Conservation (phyloP, 2,888 invertebrate species). For the Drosophila hawaiiensis region DNA sequence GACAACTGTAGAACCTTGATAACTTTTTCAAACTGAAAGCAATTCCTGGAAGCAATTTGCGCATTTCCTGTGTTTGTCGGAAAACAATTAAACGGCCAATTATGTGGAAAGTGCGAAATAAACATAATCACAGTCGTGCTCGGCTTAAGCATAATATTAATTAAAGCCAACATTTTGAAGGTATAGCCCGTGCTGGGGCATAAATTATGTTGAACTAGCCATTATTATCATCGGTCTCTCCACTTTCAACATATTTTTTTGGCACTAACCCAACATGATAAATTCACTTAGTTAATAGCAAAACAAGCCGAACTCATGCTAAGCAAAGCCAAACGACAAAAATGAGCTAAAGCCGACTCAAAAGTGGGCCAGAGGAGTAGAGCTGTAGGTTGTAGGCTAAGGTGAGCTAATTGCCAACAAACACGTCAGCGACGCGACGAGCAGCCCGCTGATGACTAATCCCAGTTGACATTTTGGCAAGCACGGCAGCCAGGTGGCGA, state of each 20-base stretch:
- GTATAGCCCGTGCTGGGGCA: conserved; percentile 52
- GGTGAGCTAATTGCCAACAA: conserved; percentile 59
- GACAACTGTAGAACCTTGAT: conserved; percentile 44
- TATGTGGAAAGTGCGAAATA: conserved; percentile 51
- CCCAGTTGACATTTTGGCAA: conserved; percentile 23
- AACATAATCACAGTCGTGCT: conserved; percentile 41
- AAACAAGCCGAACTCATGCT: conserved; percentile 35
- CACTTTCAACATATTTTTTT: conserved; percentile 54
- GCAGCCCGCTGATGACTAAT: conserved; percentile 45
- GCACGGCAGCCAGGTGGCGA: conserved; percentile 37
- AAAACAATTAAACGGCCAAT: conserved; percentile 67
- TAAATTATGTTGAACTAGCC: conserved; percentile 46
- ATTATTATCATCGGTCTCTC: conserved; percentile 51
- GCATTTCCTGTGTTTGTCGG: conserved; percentile 47
- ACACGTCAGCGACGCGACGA: conserved; percentile 60
- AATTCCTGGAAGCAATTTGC: conserved; percentile 61
- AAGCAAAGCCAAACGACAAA: conserved; percentile 54
- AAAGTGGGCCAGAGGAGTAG: conserved; percentile 11
- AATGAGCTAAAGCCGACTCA: conserved; percentile 36
- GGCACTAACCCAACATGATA: conserved; percentile 55
- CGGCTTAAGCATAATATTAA: conserved; percentile 31
- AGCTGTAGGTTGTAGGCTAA: conserved; percentile 44
- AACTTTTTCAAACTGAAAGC: conserved; percentile 6
- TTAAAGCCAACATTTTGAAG: conserved; percentile 38
- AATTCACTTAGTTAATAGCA: conserved; percentile 71